phyloP scores from a whole-genome alignment of 2,797 vertebrate species.

The Petrocephalus sullivani region DNA sequence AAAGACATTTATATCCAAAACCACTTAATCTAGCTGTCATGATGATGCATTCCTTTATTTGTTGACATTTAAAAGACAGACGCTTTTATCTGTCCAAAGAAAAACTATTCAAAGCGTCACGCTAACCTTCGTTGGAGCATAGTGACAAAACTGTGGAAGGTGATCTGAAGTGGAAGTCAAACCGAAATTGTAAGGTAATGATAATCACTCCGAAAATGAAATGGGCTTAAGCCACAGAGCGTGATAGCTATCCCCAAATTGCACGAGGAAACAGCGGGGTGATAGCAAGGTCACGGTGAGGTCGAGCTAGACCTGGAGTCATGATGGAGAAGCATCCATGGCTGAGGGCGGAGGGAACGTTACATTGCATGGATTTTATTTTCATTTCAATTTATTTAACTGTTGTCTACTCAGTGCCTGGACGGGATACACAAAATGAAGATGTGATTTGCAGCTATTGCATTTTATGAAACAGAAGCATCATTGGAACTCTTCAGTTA shows the following conservation, averaged over 20 bases:
- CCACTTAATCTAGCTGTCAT: neutral
- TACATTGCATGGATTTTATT: neutral
- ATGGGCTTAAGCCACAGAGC: neutral
- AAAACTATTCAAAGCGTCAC: neutral
- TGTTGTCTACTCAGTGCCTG: neutral
- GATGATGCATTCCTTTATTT: neutral
- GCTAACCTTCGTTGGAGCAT: neutral
- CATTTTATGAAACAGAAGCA: neutral
- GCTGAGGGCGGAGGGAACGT: neutral
- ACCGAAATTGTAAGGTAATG: neutral
- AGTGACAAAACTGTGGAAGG: neutral
- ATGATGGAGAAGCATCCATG: neutral
- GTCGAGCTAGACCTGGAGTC: neutral
- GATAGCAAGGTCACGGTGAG: neutral
- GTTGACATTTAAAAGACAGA: neutral
- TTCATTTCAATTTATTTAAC: neutral
- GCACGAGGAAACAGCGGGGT: neutral
- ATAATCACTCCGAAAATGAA: neutral
- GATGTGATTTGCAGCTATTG: neutral
- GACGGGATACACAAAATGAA: neutral
- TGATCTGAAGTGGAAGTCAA: slow-evolving; percentile 1
- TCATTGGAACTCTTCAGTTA: neutral
- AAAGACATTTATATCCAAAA: neutral
- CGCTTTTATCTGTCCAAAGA: neutral
- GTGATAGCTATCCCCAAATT: neutral